These are phyloP conservation scores for Drosophila kanekoi DNA, from an alignment of 2,888 invertebrate species.

Conservation along the genomic window DNA sequence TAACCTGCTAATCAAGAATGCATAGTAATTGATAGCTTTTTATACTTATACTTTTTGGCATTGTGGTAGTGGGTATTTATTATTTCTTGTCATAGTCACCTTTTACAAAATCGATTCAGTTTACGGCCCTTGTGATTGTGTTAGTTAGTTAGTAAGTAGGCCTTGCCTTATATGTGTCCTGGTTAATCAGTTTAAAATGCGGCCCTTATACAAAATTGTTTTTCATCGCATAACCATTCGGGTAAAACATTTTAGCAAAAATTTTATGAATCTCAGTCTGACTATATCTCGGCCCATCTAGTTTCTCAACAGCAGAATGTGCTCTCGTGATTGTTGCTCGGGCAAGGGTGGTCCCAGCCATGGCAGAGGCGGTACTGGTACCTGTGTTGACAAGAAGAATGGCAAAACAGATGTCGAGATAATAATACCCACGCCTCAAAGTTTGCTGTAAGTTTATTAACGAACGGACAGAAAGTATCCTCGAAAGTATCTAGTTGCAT, in stretches of 20 bases:
- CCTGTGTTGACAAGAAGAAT: slow-evolving; percentile 48
- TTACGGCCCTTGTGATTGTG: neutral
- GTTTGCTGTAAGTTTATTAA: slow-evolving; percentile 62
- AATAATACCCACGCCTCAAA: slow-evolving; percentile 67
- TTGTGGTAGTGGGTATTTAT: neutral
- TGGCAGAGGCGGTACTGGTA: slow-evolving; percentile 27
- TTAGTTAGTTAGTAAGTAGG: slow-evolving; percentile 29
- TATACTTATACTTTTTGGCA: neutral
- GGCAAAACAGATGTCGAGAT: slow-evolving; percentile 18
- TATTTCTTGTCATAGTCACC: neutral
- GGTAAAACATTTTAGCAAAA: neutral
- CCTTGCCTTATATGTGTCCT: slow-evolving; percentile 14
- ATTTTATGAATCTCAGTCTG: neutral
- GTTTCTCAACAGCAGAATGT: slow-evolving; percentile 46
- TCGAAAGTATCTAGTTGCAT: neutral
- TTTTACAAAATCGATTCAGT: slow-evolving; percentile 8
- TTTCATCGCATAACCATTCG: neutral
- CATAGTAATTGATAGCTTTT: slow-evolving; percentile 24
- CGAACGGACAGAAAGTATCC: neutral
- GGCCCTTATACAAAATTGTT: neutral
- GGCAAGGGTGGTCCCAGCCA: slow-evolving; percentile 38
- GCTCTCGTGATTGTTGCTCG: slow-evolving; percentile 68
- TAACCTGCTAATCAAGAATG: slow-evolving; percentile 40
- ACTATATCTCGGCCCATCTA: neutral
- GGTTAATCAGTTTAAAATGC: neutral